Percentiles rank a stretch among this genome's conserved stretches.
phyloP scores from a whole-genome alignment of 1,140 invertebrate species.

The Macrotrachela quadricornifera region DNA sequence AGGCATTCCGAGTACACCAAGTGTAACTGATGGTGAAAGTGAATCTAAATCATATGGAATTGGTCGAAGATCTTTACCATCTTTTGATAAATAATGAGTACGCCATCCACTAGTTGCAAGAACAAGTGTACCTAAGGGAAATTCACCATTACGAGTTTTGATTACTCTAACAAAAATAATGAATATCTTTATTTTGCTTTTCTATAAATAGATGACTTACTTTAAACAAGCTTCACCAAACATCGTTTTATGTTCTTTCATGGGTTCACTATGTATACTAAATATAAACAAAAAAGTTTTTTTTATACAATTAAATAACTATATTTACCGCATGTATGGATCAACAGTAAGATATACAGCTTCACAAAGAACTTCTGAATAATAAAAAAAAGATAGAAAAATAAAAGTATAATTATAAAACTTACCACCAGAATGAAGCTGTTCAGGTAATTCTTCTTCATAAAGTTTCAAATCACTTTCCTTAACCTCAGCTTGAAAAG shows the following conservation, averaged over 20 bases:
- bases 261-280: not conserved
- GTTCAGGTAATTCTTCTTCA: constrained; percentile 37
- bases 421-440: constrained; percentile 1
- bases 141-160: constrained; percentile 39
- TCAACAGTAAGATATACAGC: constrained; percentile 47
- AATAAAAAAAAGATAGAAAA: not conserved
- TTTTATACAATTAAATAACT: not conserved
- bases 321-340: constrained; percentile 40
- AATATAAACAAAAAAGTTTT: not conserved
- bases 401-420: not conserved
- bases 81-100: constrained; percentile 24
- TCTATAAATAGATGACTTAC: not conserved
- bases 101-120: constrained; percentile 41
- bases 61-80: constrained; percentile 13
- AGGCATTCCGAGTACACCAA: constrained; percentile 43
- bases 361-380: constrained; percentile 42
- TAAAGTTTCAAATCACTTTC: constrained; percentile 39
- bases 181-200: not conserved
- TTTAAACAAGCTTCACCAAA: constrained; percentile 6
- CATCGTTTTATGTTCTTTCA: constrained; percentile 11
- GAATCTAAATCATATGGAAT: constrained; percentile 32
- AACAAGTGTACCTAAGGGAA: constrained; percentile 38
- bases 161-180: constrained; percentile 20
- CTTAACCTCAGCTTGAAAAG: constrained; percentile 43
- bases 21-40: constrained; percentile 36